Evolutionary conservation across 2,888 invertebrate species (phyloP).

Genomic region (Entomobrya multifasciata): DNA sequence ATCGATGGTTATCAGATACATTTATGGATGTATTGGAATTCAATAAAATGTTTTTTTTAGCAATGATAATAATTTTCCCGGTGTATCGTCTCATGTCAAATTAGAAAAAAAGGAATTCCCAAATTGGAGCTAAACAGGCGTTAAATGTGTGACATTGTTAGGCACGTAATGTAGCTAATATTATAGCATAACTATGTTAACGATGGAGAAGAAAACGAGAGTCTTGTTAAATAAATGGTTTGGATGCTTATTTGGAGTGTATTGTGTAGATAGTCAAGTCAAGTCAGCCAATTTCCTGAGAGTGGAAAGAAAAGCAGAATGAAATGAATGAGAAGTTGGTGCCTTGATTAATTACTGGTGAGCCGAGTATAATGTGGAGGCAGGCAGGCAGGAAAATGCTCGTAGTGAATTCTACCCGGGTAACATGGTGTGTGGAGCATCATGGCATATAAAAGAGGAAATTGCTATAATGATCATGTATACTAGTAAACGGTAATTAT

Average conservation of each 20-base stretch:
- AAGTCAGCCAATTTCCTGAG: slow-evolving; percentile 16
- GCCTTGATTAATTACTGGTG: slow-evolving; percentile 18
- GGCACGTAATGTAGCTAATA: neutral
- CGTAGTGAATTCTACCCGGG: neutral
- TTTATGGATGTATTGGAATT: neutral
- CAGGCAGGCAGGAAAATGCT: neutral
- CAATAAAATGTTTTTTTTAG: neutral
- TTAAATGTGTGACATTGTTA: slow-evolving; percentile 21
- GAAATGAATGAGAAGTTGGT: slow-evolving; percentile 12
- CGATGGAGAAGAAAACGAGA: neutral
- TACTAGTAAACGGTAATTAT: slow-evolving; percentile 1
- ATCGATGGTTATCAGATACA: neutral
- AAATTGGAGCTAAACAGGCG: slow-evolving; percentile 42
- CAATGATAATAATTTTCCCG: neutral
- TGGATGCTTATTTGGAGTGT: no score
- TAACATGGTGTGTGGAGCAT: neutral
- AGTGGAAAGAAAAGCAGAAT: slow-evolving; percentile 4
- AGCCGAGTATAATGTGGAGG: neutral
- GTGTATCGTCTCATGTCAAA: neutral
- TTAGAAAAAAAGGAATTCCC: neutral
- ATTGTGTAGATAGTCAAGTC: neutral
- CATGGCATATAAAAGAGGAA: neutral
- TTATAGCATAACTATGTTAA: neutral
- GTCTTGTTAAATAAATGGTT: neutral
- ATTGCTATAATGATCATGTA: slow-evolving; percentile 19